A percentile compares a stretch with the other conserved stretches of the same genome.
Conservation (phyloP, 2,797 vertebrate genomes). For the Sebastes taczanowskii region DNA sequence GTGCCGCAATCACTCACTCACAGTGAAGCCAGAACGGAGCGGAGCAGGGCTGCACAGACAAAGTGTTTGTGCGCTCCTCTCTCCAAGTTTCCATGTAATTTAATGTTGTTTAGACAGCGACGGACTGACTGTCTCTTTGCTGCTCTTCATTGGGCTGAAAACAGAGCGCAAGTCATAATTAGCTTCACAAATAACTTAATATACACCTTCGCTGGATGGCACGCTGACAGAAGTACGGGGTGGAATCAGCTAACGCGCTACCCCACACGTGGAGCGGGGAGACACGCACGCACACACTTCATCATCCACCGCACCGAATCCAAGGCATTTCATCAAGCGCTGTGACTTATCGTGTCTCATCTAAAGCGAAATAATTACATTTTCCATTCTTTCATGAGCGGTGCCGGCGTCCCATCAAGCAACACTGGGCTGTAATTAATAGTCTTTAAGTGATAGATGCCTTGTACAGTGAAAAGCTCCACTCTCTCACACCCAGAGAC, state of each 20-base stretch:
- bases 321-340: not conserved
- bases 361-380: conserved; percentile 55
- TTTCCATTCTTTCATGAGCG: conserved; percentile 73
- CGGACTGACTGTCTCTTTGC: conserved; percentile 56
- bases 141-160: conserved; percentile 36
- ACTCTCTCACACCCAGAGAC: conserved; percentile 22
- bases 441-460: conserved; percentile 63
- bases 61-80: conserved; percentile 45
- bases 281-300: conserved; percentile 15
- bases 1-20: conserved; percentile 75
- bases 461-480: conserved; percentile 9
- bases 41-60: conserved; percentile 27
- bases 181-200: conserved; percentile 66
- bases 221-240: conserved; percentile 65
- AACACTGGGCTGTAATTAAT: conserved; percentile 75
- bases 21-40: conserved; percentile 31
- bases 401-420: conserved; percentile 49
- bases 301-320: conserved; percentile 12
- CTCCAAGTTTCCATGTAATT: conserved; percentile 75
- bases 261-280: conserved; percentile 41
- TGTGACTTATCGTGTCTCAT: conserved; percentile 53
- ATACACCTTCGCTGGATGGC: conserved; percentile 60
- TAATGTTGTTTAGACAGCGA: conserved; percentile 69
- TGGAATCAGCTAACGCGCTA: conserved; percentile 15
- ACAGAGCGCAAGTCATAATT: conserved; percentile 62